Evolutionary conservation across 2,797 vertebrate genomes (phyloP), one percentile per base, ranked within the genome.

Genomic region (Diplodus puntazzo): DNA sequence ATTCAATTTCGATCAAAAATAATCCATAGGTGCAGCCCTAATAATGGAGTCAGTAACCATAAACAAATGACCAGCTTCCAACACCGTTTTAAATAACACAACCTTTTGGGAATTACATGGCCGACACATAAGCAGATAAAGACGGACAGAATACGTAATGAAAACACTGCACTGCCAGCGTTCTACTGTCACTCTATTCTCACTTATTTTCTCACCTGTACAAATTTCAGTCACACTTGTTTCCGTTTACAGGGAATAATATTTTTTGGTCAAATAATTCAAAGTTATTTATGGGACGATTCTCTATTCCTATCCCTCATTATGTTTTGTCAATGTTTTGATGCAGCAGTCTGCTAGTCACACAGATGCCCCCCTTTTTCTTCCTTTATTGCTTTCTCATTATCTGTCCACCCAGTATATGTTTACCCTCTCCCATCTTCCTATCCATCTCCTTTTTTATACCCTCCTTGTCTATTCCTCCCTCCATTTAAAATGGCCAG

Each of bases 271-370:
- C 13, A 70, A 58, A 68, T 54, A 69, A 27, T 69, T 65, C 7
- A 75, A 18, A 13, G 5, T 34, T 50, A 48, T 53, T 75, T 45
- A 54, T 0, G 21, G 57, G 13, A 50, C 66, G 49, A 55, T 17
- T 1, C 4, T 8, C 5, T 20, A 25, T 80, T 60, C 59, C 53
- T 53, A 10, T 39, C 54, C 11, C 9, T 55, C n/a, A 49, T 75
- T 70, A 59, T 69, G 65, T 34, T 25, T 27, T 73, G 42, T 27
- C 2, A 8, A n/a, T 80, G 30, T 69, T 77, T 71, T 74, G 53
- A 75, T 82, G 23, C 42, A 34, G 21, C 42, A 48, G 13, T 72
- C 42, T 67, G 23, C 30, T 11, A 72, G 60, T 70, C 42, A 27
- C 53, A 21, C 16, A 60, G 11, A 57, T 49, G 72, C 70, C 20